Conservation (phyloP, 2,888 invertebrate species). For the Cheilosia urbana region DNA sequence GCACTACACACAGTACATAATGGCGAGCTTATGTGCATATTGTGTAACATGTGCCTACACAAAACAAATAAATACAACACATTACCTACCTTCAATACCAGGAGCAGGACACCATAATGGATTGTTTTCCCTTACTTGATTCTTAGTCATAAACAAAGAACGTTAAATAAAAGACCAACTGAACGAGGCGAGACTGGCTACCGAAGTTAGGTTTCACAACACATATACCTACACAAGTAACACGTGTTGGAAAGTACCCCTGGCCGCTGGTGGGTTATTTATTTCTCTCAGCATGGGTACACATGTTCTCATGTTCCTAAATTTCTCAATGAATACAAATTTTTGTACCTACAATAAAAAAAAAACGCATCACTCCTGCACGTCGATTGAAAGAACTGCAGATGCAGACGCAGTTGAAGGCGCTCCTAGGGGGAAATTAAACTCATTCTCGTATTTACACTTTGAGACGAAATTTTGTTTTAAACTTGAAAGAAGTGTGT, state of each 20-base stretch:
- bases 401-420: not conserved
- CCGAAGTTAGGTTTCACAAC: not conserved
- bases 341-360: not conserved
- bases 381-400: not conserved
- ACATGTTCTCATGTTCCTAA: not conserved
- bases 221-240: not conserved
- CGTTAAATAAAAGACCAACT: slow-evolving; percentile 1
- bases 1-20: too few relatives aligned
- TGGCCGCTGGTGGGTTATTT: slow-evolving; percentile 20
- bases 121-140: too few relatives aligned
- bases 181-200: not conserved
- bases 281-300: slow-evolving; percentile 21
- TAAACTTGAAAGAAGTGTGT: not conserved
- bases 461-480: not conserved
- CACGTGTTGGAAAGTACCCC: slow-evolving; percentile 26
- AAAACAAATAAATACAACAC: too few relatives aligned
- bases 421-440: not conserved
- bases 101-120: too few relatives aligned
- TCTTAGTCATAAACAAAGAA: too few relatives aligned
- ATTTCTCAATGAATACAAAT: slow-evolving; percentile 3
- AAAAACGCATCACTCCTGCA: not conserved
- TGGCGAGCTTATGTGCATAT: too few relatives aligned
- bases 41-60: too few relatives aligned
- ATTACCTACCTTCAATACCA: too few relatives aligned
- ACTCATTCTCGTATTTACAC: slow-evolving; percentile 3